Percentiles rank a stretch among this genome's conserved stretches.
Evolutionary conservation across 2,113 vertebrate species (phyloP).

Genomic region (Gobiocypris rarus): DNA sequence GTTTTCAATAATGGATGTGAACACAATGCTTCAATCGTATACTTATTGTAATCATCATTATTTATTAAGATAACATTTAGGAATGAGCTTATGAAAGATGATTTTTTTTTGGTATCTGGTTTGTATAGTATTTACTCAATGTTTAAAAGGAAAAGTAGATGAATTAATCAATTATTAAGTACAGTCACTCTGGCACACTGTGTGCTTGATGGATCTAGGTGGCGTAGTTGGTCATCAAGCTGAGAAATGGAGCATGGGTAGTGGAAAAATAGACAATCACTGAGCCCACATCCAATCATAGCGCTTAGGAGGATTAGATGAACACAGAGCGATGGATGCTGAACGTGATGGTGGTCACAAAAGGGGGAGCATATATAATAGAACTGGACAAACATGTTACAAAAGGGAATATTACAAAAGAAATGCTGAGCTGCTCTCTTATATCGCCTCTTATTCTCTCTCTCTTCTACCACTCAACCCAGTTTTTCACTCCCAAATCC

Average conservation of each 20-base stretch:
- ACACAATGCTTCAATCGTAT: not conserved
- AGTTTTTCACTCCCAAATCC: not conserved
- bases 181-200: not conserved
- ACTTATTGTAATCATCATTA: not conserved
- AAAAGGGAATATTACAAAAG: constrained; percentile 63
- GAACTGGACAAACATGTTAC: constrained; percentile 56
- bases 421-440: constrained; percentile 63
- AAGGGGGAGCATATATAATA: constrained; percentile 48
- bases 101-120: not conserved
- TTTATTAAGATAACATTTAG: not conserved
- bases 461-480: constrained; percentile 8
- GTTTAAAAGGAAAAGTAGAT: not conserved
- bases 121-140: not conserved
- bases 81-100: not conserved
- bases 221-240: constrained; percentile 11
- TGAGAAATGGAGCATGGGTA: constrained; percentile 8
- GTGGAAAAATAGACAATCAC: constrained; percentile 61
- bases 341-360: constrained; percentile 69
- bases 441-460: constrained; percentile 32
- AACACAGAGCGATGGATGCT: constrained; percentile 63
- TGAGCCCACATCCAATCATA: constrained; percentile 35
- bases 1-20: not conserved
- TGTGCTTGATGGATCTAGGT: constrained; percentile 13
- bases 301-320: constrained; percentile 58
- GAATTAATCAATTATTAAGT: not conserved